Conservation (phyloP, 2,113 vertebrate species). For the Hucho hucho region DNA sequence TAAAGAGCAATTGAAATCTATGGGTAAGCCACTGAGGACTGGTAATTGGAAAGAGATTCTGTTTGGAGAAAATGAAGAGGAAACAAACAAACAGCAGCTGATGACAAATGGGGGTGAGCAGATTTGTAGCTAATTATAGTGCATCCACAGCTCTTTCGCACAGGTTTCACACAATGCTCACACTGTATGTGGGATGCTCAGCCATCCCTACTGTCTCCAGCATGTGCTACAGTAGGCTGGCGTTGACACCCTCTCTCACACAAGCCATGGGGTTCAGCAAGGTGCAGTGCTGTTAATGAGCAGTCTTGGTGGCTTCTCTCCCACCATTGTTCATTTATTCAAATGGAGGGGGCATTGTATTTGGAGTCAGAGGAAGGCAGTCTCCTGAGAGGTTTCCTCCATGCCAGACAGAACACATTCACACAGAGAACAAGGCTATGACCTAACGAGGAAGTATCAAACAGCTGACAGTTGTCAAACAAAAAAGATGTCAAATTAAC, state of each 20-base stretch:
- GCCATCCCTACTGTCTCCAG: background rate
- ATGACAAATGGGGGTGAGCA: conserved; percentile 16
- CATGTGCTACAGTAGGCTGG: background rate
- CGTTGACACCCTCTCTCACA: background rate
- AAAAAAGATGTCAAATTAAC: background rate
- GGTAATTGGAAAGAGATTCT: background rate
- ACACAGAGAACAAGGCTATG: too few species aligned
- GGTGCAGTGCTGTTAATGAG: too few species aligned
- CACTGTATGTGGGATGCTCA: background rate
- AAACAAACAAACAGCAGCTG: background rate
- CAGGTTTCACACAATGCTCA: conserved; percentile 10
- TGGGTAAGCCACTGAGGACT: background rate
- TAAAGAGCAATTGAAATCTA: background rate
- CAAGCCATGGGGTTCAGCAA: background rate
- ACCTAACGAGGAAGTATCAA: background rate
- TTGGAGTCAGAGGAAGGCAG: too few species aligned
- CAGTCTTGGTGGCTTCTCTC: too few species aligned
- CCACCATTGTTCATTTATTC: too few species aligned
- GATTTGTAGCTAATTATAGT: conserved; percentile 29
- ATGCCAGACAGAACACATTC: background rate
- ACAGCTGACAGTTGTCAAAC: background rate
- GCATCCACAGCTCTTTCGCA: conserved; percentile 20
- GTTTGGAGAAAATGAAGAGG: background rate
- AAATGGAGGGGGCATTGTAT: too few species aligned
- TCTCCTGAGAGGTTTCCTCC: background rate